Conservation (phyloP, 2,888 invertebrate genomes). For the Coenonympha glycerion region DNA sequence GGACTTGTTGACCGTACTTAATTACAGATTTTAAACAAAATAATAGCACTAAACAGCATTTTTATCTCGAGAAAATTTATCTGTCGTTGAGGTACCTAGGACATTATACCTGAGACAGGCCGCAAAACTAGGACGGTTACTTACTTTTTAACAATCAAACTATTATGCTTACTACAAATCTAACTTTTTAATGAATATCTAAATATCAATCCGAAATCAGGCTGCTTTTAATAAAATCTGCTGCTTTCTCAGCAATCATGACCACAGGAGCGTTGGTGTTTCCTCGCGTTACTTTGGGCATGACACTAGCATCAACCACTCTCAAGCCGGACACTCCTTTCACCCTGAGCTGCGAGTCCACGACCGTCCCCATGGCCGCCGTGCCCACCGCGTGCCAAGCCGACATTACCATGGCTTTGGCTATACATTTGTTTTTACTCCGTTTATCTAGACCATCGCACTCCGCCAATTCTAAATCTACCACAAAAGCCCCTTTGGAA, state of each 20-base stretch:
- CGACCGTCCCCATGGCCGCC: slow-evolving; percentile 52
- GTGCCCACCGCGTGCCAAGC: slow-evolving; percentile 66
- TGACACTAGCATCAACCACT: slow-evolving; percentile 59
- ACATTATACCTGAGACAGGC: too few species aligned
- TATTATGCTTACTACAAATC: background rate
- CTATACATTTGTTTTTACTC: slow-evolving; percentile 63
- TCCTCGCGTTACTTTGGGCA: slow-evolving; percentile 52
- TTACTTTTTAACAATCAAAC: too few species aligned
- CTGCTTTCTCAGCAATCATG: slow-evolving; percentile 62
- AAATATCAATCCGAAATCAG: slow-evolving; percentile 18
- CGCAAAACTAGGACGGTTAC: too few species aligned
- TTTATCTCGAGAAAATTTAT: too few species aligned
- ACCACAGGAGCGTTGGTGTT: slow-evolving; percentile 62
- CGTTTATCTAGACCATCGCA: slow-evolving; percentile 39
- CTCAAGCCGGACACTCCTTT: slow-evolving; percentile 42
- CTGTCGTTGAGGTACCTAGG: too few species aligned
- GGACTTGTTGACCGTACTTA: too few species aligned
- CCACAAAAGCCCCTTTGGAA: slow-evolving; percentile 39
- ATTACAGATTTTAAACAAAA: too few species aligned
- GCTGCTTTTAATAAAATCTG: slow-evolving; percentile 47
- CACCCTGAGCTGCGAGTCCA: slow-evolving; percentile 46
- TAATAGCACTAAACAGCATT: too few species aligned
- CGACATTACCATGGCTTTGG: slow-evolving; percentile 45
- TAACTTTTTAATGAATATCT: background rate
- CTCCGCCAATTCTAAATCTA: slow-evolving; percentile 40